Evolutionary conservation across 1,140 invertebrate genomes (phyloP), one percentile per base, ranked within the genome.

Genomic region (Oncopodura yosiiana): DNA sequence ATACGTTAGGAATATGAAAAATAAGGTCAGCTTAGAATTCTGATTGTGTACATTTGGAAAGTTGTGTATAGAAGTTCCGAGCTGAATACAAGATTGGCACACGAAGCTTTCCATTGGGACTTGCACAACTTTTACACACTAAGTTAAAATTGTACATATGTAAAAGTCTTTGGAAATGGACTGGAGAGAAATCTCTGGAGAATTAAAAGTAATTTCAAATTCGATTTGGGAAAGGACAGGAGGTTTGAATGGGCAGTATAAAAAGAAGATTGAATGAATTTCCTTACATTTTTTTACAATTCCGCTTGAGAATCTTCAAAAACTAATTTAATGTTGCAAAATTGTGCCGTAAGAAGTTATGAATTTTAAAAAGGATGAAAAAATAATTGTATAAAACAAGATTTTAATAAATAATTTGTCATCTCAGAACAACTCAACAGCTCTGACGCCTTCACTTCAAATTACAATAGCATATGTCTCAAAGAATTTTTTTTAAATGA

Each of bases 201-300:
- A 53, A 58, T 58, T 58, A 58, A 57, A 58, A 58, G 56, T 58
- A 58, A 58, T 58, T 58, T 53, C 56, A 48, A 58, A 53, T 58
- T 58, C 56, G 56, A 58, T 58, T 52, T 53, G 56, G 26, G 26
- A 51, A 57, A 41, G 49, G 48, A 57, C 49, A 57, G 48, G 55
- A 37, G 32, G 39, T 57, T 57, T 57, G 18, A 57, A 57, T 57
- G 48, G 43, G 16, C 53, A 49, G 53, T 56, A 42, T 46, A 55
- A 48, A 48, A n/a, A n/a, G 32, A 38, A 50, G 54, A 50, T 44
- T 49, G 54, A 56, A 50, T 43, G 53, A 54, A 54, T 54, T 54
- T 54, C 39, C 49, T 56, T 39, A 39, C 44, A 57, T 52, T 51
- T 57, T 41, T 51, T n/a, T n/a, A n/a, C n/a, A n/a, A n/a, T n/a